Conservation (phyloP, 2,113 vertebrate species). For the Sylvietta virens region DNA sequence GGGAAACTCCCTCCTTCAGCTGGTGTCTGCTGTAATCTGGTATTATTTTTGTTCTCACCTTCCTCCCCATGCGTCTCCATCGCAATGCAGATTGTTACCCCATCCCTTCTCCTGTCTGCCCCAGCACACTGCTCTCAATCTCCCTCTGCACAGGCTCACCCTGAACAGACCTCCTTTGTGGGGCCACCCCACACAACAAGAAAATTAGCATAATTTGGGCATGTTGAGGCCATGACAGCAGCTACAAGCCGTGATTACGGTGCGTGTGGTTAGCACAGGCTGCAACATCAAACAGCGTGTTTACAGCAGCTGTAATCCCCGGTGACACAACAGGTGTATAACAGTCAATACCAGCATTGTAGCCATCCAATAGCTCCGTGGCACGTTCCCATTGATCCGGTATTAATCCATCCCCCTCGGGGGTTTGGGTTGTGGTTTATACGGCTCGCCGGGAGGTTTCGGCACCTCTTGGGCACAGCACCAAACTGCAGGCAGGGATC, state of each 20-base stretch:
- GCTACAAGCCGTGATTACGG: conserved; percentile 59
- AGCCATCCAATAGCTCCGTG: conserved; percentile 42
- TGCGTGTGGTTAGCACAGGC: conserved; percentile 58
- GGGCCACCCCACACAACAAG: conserved; percentile 60
- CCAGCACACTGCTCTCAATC: accelerated
- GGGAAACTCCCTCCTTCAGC: background rate
- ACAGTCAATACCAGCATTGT: conserved; percentile 68
- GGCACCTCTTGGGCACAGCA: conserved; percentile 31
- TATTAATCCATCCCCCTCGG: conserved; percentile 40
- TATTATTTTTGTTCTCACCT: background rate
- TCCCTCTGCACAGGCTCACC: conserved; percentile 20
- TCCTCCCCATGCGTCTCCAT: background rate
- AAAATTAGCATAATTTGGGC: conserved; percentile 60
- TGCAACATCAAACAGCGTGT: conserved; percentile 69
- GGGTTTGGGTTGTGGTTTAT: conserved; percentile 45
- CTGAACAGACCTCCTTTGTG: conserved; percentile 60
- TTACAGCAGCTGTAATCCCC: conserved; percentile 67
- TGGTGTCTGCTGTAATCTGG: accelerated
- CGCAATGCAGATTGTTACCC: accelerated
- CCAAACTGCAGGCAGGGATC: conserved; percentile 58
- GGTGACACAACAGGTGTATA: conserved; percentile 72
- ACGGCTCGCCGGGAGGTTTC: conserved; percentile 61
- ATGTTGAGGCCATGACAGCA: conserved; percentile 61
- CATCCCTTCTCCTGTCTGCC: background rate
- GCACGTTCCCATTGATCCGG: conserved; percentile 50